Conservation (phyloP, 2,113 vertebrate genomes). For the Ammodytes marinus region DNA sequence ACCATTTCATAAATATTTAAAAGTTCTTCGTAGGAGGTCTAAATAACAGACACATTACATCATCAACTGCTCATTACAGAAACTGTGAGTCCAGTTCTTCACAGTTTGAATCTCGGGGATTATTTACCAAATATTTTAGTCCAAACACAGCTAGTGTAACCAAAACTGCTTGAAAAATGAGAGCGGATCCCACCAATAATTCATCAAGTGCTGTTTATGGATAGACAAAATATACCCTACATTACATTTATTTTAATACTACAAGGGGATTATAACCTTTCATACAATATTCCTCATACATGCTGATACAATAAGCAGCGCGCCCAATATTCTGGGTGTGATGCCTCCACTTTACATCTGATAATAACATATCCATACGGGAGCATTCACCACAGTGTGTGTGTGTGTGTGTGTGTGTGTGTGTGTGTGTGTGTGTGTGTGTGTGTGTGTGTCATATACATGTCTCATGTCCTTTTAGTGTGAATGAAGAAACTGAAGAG, state of each 20-base stretch:
- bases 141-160: not conserved
- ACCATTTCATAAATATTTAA: too few species aligned
- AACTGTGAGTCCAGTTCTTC: not conserved
- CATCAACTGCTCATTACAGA: not conserved
- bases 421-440: not conserved
- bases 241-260: constrained; percentile 4
- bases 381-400: constrained; percentile 29
- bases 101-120: constrained; percentile 16
- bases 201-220: constrained; percentile 2
- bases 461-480: constrained; percentile 42
- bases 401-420: too few species aligned
- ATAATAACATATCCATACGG: constrained; percentile 48
- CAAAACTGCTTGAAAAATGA: not conserved
- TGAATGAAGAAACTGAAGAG: constrained; percentile 62
- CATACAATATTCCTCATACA: constrained; percentile 10
- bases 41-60: constrained; percentile 1
- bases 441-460: constrained; percentile 40
- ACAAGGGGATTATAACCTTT: constrained; percentile 10
- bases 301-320: constrained; percentile 1
- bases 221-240: not conserved
- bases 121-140: constrained; percentile 2
- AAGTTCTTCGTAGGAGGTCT: too few species aligned
- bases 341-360: constrained; percentile 14
- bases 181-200: not conserved
- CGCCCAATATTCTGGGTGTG: not conserved